Percentiles rank a stretch among this genome's conserved stretches.
These are phyloP conservation scores for Mixornis gularis DNA, from an alignment of 2,113 vertebrate genomes.

Conservation along the genomic window DNA sequence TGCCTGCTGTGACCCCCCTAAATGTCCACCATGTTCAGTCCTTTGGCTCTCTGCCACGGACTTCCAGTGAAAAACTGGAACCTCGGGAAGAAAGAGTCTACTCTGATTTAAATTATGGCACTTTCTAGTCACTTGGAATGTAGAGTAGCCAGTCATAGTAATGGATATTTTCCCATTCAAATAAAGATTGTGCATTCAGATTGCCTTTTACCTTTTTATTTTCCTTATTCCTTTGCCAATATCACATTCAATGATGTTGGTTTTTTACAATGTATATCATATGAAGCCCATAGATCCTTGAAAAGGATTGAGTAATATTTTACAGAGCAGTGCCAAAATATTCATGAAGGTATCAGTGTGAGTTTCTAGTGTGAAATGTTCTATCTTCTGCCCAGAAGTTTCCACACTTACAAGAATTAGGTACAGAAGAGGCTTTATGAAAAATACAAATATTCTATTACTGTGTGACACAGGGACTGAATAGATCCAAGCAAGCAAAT, in stretches of 20 bases:
- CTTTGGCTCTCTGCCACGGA: neutral
- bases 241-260: neutral
- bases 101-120: neutral
- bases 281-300: neutral
- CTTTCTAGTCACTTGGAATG: neutral
- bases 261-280: neutral
- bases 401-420: neutral
- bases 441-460: neutral
- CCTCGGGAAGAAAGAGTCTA: neutral
- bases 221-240: neutral
- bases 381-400: neutral
- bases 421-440: neutral
- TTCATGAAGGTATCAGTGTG: neutral
- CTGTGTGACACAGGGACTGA: neutral
- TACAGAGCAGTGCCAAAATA: neutral
- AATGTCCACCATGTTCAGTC: fast-evolving
- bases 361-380: neutral
- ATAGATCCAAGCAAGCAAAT: neutral
- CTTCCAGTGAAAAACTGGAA: neutral
- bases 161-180: neutral
- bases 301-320: neutral
- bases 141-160: neutral
- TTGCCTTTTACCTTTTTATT: neutral
- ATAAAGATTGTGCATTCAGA: neutral
- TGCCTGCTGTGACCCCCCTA: neutral